phyloP scores from a whole-genome alignment of 2,113 vertebrate genomes.

The Rana temporaria region DNA sequence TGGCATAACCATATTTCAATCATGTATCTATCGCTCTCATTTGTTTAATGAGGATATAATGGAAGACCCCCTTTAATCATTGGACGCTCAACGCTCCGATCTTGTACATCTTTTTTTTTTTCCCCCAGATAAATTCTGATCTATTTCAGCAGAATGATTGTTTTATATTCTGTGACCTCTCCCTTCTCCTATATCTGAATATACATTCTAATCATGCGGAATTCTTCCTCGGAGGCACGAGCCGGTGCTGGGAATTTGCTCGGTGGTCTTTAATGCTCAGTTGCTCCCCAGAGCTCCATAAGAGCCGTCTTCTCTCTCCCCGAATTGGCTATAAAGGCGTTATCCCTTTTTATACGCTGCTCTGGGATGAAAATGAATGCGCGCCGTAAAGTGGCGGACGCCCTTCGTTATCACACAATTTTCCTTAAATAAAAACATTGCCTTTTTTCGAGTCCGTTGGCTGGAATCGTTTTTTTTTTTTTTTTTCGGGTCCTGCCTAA shows the following conservation, averaged over 20 bases:
- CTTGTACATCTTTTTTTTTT: background rate
- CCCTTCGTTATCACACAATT: constrained; percentile 41
- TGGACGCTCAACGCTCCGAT: background rate
- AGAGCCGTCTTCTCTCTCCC: constrained; percentile 33
- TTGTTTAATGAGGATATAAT: no score
- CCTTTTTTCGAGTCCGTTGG: constrained; percentile 19
- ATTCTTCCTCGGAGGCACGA: constrained; percentile 14
- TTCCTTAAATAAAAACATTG: constrained; percentile 55
- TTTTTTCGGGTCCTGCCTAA: constrained; percentile 37
- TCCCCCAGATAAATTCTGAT: background rate
- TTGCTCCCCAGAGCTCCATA: constrained; percentile 24
- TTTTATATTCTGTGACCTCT: background rate
- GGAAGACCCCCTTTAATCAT: background rate
- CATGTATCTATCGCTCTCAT: no score
- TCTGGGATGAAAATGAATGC: constrained; percentile 39
- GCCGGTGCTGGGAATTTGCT: background rate
- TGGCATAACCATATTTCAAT: no score
- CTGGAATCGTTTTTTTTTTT: no score
- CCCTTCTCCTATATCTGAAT: background rate
- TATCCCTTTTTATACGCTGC: constrained; percentile 41
- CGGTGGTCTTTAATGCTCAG: constrained; percentile 26
- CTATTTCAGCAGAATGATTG: background rate
- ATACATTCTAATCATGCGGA: constrained; percentile 33
- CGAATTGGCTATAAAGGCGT: constrained; percentile 30
- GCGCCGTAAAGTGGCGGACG: constrained; percentile 17